Evolutionary conservation across 2,113 vertebrate species (phyloP), one percentile per base, ranked within the genome.

Genomic region (Halichoerus grypus): DNA sequence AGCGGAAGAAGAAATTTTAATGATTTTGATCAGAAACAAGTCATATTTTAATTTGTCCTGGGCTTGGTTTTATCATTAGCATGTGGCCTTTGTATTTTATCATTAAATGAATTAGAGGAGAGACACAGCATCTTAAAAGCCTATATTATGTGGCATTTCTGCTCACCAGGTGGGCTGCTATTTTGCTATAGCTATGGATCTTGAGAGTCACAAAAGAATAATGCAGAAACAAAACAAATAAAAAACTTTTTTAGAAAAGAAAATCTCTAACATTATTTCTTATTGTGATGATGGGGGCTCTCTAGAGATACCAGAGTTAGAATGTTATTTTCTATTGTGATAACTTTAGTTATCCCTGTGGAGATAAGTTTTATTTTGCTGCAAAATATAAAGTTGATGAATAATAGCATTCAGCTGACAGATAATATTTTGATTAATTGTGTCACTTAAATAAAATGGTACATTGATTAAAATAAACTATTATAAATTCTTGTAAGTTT

Each of bases 401-500:
- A 61, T 86, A 46, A 51, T 76, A 0, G 28, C 49, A 31, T 92
- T 51, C 94, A 94, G 46, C n/a, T 85, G 49, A 42, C 59, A 95
- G 88, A 9, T 1, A 91, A 42, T 46, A 21, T 28, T 61, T 96
- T 98, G 22, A 57, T 93, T 97, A 83, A 42, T 65, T 94, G 19
- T 10, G 22, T 2, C 57, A 82, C n/a, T 12, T 97, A 5, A 74
- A 53, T 57, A 97, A 85, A 46, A 19, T 91, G 61, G 36, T 36
- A 51, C 1, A 74, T 21, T n/a, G 15, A 74, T 93, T 83, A n/a
- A 59, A 92, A 46, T 36, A 53, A 21, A 4, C 49, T 39, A 49
- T 14, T 65, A 46, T 65, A 90, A 59, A 80, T 61, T 36, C 65
- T 69, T 93, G 4, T 36, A 79, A 94, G 22, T 53, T 91, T 86